phyloP scores from a whole-genome alignment of 2,888 invertebrate species.

The Drosophila austrosaltans region DNA sequence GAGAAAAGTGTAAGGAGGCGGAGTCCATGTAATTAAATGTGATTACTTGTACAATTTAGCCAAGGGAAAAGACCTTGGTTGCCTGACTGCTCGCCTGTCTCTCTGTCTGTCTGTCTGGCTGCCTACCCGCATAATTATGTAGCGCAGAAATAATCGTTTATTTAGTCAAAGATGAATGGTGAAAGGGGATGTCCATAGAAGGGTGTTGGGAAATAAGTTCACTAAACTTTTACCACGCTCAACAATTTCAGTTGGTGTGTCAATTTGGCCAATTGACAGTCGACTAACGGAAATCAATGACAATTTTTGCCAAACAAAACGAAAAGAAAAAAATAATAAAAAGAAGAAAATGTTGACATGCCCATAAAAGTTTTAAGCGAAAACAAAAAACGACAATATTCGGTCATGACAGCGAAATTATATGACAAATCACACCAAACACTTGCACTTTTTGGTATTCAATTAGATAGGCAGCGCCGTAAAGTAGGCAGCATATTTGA shows the following conservation, averaged over 20 bases:
- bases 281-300: conserved; percentile 19
- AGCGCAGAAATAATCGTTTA: conserved; percentile 50
- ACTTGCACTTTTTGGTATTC: conserved; percentile 5
- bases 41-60: conserved; percentile 54
- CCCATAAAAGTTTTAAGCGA: conserved; percentile 31
- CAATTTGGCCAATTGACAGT: conserved; percentile 42
- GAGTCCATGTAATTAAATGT: conserved; percentile 64
- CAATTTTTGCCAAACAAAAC: conserved; percentile 14
- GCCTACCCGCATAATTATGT: conserved; percentile 55
- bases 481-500: not conserved
- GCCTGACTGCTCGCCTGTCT: conserved; percentile 24
- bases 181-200: conserved; percentile 3
- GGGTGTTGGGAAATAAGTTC: conserved; percentile 45
- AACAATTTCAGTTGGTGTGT: conserved; percentile 28
- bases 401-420: conserved; percentile 32
- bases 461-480: not conserved
- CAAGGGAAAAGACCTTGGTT: conserved; percentile 22
- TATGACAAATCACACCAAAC: conserved; percentile 12
- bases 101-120: no score
- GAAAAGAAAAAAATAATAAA: not conserved
- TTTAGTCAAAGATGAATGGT: conserved; percentile 10
- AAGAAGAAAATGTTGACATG: conserved; percentile 28
- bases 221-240: conserved; percentile 54
- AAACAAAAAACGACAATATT: conserved; percentile 22
- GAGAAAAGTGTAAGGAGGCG: conserved; percentile 47